These are phyloP conservation scores for Eremophila alpestris DNA, from an alignment of 2,797 vertebrate species.

Conservation along the genomic window DNA sequence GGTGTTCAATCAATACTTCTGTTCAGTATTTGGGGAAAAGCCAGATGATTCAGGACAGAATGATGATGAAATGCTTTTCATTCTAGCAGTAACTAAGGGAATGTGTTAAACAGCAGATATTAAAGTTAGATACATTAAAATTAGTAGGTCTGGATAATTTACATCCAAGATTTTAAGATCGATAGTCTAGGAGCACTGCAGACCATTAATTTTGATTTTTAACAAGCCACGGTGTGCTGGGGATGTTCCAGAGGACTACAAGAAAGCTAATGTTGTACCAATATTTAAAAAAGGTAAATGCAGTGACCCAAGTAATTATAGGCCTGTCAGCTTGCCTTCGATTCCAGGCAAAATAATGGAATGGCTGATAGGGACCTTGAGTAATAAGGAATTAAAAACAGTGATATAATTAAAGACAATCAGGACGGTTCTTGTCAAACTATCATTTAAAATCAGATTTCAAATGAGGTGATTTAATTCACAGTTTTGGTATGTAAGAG, in stretches of 20 bases:
- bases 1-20: constrained; percentile 48
- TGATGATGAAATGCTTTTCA: constrained; percentile 56
- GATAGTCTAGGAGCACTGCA: constrained; percentile 27
- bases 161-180: constrained; percentile 61
- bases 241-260: constrained; percentile 53
- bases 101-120: constrained; percentile 47
- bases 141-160: constrained; percentile 47
- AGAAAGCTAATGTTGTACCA: constrained; percentile 59
- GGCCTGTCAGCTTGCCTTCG: constrained; percentile 57
- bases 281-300: constrained; percentile 67
- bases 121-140: constrained; percentile 61
- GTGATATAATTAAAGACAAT: constrained; percentile 19
- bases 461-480: not conserved
- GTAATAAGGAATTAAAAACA: constrained; percentile 47
- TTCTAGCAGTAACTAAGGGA: constrained; percentile 43
- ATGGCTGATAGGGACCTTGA: constrained; percentile 35
- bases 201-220: constrained; percentile 69
- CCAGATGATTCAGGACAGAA: constrained; percentile 51
- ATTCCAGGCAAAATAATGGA: constrained; percentile 63
- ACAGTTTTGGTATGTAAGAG: not conserved
- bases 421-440: constrained; percentile 12
- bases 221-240: constrained; percentile 42
- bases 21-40: constrained; percentile 15
- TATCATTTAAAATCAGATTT: constrained; percentile 24
- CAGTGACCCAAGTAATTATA: constrained; percentile 61